Percentiles rank a stretch among this genome's conserved stretches.
phyloP scores from a whole-genome alignment of 2,113 vertebrate genomes.

The Pygathrix nemaeus region DNA sequence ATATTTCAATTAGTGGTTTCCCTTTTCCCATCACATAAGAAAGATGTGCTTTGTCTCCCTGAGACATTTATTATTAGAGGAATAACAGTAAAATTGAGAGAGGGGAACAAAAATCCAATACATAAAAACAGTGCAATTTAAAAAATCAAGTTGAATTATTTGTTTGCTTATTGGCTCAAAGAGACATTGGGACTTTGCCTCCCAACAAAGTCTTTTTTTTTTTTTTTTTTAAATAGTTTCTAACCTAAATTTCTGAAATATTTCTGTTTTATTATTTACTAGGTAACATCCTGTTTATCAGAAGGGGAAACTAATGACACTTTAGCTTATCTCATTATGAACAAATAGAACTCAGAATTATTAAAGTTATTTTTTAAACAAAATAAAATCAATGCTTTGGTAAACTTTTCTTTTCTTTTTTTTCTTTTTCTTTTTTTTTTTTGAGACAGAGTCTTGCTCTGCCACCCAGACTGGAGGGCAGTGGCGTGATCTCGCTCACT shows the following conservation, averaged over 20 bases:
- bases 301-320: background rate
- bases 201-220: background rate
- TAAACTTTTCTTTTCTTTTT: background rate
- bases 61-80: background rate
- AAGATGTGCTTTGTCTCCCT: background rate
- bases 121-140: background rate
- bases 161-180: background rate
- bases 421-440: too few species aligned
- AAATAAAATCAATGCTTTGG: background rate
- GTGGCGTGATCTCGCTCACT: too few species aligned
- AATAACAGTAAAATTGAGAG: background rate
- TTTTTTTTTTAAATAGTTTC: background rate
- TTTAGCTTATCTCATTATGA: background rate
- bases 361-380: background rate
- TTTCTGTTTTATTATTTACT: background rate
- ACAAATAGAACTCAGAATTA: background rate
- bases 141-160: background rate
- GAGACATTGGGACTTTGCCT: background rate
- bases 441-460: too few species aligned
- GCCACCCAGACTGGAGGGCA: too few species aligned
- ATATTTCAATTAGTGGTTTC: background rate
- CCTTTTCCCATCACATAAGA: background rate
- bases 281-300: background rate
- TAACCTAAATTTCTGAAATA: constrained; percentile 3
- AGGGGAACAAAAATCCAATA: background rate